Base-by-base conservation (phyloP, 2,113 vertebrate genomes). In the Ctenodactylus gundi region DNA sequence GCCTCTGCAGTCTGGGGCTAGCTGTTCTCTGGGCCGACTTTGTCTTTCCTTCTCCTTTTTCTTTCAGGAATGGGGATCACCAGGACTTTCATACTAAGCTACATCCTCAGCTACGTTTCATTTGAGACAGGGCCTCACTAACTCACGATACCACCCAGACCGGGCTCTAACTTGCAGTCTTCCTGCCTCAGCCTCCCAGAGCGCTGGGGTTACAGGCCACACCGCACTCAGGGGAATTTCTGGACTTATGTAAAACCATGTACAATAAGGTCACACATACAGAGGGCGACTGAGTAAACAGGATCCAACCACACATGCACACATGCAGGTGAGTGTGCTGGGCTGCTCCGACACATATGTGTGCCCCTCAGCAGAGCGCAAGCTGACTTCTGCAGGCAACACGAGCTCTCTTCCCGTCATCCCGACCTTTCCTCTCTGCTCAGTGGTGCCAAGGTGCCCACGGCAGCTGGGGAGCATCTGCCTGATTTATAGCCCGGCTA, bases 401-500 rank as follows among this genome's bases (percentile, higher is more conserved):
- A 10, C 44, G 10, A 9, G 34, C 77, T 49, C 1, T 78, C 34
- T 34, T 44, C 44, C 78, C 34, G 9, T 46, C 77, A 36, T 20
- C 1, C 65, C 75, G 82, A 36, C n/a, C 46, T 46, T 51, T 31
- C 31, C 41, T 87, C 82, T 86, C 67, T 62, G 51, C n/a, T 44
- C 78, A 76, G 68, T n/a, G 36, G 36, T 9, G 62, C 77, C 70
- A 41, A 21, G 58, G 31, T 75, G 70, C 85, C 64, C 58, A n/a
- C 41, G 21, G 76, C 57, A 44, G 81, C 81, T 9, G 17, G 25
- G 41, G 15, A 88, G 49, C 2, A 10, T 46, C 83, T 60, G 55
- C 53, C 65, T 95, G 87, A 96, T 84, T 93, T 90, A 93, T 29
- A 46, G 84, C 65, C 83, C 75, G 29, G 80, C 73, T 55, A 46